Evolutionary conservation across 1,140 invertebrate species (phyloP).

Genomic region (Oedothorax gibbosus): DNA sequence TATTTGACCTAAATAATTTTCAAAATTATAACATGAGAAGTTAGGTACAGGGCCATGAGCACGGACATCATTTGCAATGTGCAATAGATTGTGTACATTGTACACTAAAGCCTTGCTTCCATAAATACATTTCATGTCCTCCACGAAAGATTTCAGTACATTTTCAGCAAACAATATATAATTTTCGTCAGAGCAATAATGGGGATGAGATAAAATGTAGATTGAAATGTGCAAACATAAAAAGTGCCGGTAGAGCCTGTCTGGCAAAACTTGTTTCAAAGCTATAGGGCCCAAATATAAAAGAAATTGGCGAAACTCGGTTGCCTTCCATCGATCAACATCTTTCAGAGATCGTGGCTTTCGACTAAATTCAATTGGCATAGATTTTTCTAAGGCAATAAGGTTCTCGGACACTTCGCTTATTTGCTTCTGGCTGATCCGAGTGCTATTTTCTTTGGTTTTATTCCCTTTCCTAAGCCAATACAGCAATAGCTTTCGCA

Average conservation of each 20-base stretch:
- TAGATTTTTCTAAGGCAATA: not conserved
- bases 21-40: too few relatives aligned
- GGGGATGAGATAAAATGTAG: too few relatives aligned
- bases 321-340: not conserved
- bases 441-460: not conserved
- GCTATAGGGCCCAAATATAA: not conserved
- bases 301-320: not conserved
- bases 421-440: not conserved
- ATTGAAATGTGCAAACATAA: not conserved
- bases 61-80: too few relatives aligned
- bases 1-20: too few relatives aligned
- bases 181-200: too few relatives aligned
- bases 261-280: not conserved
- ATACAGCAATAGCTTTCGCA: not conserved
- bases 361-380: slow-evolving; percentile 4
- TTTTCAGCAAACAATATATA: too few relatives aligned
- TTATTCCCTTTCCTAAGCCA: not conserved
- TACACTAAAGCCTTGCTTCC: too few relatives aligned
- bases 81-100: too few relatives aligned
- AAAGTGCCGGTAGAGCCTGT: not conserved
- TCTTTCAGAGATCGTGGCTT: not conserved
- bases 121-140: too few relatives aligned
- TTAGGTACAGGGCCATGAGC: too few relatives aligned
- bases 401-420: not conserved
- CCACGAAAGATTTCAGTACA: too few relatives aligned